Percentiles rank a stretch among this genome's conserved stretches.
Evolutionary conservation across 2,888 invertebrate species (phyloP).

Genomic region (Neelides folsomi): DNA sequence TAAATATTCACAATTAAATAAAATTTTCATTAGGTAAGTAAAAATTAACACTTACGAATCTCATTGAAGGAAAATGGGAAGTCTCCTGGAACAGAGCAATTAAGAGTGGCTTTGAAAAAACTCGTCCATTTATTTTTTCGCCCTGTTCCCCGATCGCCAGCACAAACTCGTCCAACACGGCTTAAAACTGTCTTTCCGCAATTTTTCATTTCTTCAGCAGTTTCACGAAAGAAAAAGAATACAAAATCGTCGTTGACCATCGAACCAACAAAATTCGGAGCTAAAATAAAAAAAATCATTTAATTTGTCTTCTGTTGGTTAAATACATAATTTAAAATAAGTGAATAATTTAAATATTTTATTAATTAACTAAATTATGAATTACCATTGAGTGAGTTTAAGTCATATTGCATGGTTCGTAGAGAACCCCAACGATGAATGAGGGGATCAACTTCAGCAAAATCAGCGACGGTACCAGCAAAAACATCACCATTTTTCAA

Average conservation of each 20-base stretch:
- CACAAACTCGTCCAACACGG: constrained; percentile 88
- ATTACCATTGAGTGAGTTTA: constrained; percentile 86
- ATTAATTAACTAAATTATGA: too few species aligned
- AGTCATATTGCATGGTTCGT: constrained; percentile 87
- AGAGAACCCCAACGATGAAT: constrained; percentile 75
- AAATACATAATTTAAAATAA: too few species aligned
- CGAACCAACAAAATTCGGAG: constrained; percentile 90
- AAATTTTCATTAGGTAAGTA: too few species aligned
- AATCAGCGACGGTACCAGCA: constrained; percentile 54
- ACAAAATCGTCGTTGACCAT: constrained; percentile 90
- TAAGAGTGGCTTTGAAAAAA: constrained; percentile 79
- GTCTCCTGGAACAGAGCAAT: constrained; percentile 85
- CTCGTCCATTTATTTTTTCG: constrained; percentile 90
- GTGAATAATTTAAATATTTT: too few species aligned
- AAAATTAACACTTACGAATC: constrained; percentile 62
- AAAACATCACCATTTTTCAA: constrained; percentile 39
- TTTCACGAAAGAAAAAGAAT: constrained; percentile 95
- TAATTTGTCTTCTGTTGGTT: too few species aligned
- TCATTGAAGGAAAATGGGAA: constrained; percentile 93
- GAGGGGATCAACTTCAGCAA: constrained; percentile 87
- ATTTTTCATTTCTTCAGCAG: constrained; percentile 92
- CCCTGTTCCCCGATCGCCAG: constrained; percentile 74
- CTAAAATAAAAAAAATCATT: constrained; percentile 46
- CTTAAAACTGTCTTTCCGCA: constrained; percentile 95
- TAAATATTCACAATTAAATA: too few species aligned